phyloP scores from a whole-genome alignment of 2,797 vertebrate species.

The Bovichtus diacanthus region DNA sequence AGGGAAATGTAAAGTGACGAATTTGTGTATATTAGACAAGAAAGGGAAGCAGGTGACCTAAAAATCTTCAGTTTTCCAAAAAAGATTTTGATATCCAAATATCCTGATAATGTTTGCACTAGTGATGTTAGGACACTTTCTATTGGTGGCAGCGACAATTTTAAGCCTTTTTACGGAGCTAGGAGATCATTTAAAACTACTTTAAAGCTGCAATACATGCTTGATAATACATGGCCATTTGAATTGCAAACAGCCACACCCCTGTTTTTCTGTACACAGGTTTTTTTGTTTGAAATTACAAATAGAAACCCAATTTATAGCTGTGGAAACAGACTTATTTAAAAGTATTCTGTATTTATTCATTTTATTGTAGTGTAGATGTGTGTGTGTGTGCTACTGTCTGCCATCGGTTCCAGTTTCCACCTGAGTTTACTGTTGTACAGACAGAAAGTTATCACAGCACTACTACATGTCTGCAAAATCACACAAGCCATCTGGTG shows the following conservation, averaged over 20 bases:
- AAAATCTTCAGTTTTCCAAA: neutral
- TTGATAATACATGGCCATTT: neutral
- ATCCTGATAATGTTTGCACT: neutral
- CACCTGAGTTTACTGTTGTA: neutral
- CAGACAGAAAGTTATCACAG: neutral
- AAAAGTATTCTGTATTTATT: neutral
- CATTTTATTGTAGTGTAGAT: no score
- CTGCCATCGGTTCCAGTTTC: neutral
- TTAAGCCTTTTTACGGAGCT: no score
- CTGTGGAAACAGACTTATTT: neutral
- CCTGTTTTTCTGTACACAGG: neutral
- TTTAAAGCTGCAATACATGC: neutral
- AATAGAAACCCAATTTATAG: no score
- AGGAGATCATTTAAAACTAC: neutral
- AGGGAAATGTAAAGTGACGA: neutral
- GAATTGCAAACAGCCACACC: neutral
- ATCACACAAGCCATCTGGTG: neutral
- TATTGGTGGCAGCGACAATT: no score
- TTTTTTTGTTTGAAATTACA: neutral
- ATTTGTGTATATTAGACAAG: neutral
- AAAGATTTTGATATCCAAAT: neutral
- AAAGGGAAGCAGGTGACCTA: neutral
- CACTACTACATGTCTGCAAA: neutral
- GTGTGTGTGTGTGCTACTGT: neutral
- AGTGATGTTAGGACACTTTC: no score